Evolutionary conservation across 1,140 invertebrate species (phyloP).

Genomic region (Drosophila pectinifera): DNA sequence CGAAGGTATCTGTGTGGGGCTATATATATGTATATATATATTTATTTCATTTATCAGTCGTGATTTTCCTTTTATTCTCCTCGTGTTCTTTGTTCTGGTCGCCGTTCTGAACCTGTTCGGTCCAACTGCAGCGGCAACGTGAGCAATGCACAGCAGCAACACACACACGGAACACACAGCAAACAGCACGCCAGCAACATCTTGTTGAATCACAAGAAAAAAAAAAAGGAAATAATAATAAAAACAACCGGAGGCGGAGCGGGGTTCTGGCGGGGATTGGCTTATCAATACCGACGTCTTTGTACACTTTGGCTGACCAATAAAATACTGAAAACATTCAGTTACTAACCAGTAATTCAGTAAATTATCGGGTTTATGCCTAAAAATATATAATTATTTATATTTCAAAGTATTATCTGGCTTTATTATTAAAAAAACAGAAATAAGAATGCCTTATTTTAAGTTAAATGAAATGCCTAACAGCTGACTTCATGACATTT

Average conservation of each 20-base stretch:
- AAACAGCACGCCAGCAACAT: constrained; percentile 59
- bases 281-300: constrained; percentile 37
- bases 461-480: not conserved
- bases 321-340: not conserved
- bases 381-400: not conserved
- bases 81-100: constrained; percentile 57
- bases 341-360: not conserved
- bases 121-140: constrained; percentile 62
- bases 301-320: constrained; percentile 25
- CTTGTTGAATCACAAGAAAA: constrained; percentile 74
- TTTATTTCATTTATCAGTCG: constrained; percentile 73
- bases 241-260: constrained; percentile 27
- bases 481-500: too few species aligned
- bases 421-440: not conserved
- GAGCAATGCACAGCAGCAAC: constrained; percentile 40
- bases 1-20: constrained; percentile 2
- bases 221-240: constrained; percentile 47
- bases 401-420: not conserved
- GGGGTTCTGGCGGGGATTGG: not conserved
- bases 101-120: constrained; percentile 72
- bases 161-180: constrained; percentile 3
- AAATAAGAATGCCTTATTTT: not conserved
- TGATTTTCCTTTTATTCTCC: constrained; percentile 65
- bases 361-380: not conserved
- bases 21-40: constrained; percentile 20